Evolutionary conservation across 2,888 invertebrate species (phyloP), one percentile per base, ranked within the genome.

Genomic region (Cylindroiulus punctatus): DNA sequence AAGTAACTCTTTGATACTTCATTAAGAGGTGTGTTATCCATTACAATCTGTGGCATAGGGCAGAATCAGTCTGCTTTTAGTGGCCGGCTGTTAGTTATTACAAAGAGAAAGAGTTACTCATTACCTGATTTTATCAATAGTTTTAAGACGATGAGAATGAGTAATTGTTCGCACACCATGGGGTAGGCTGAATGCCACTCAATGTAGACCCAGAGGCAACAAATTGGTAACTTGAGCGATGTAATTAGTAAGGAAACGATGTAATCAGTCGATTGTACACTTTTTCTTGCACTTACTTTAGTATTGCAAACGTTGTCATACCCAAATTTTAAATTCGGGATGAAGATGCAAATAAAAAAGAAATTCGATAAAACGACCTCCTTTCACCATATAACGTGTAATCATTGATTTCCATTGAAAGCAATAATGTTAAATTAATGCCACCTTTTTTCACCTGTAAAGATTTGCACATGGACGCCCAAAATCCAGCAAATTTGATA

Each of bases 131-230:
- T 26, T 65, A 65, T 65, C 10, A 65, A 65, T 8, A 65, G 22
- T 65, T 10, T 26, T 36, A 65, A 65, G n/a, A 26, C n/a, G 65
- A 26, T 65, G 26, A 65, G 26, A 65, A 26, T 65, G 65, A 65
- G 65, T 65, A 65, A 65, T 65, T 65, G 65, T 65, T 12, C 26
- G 26, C 65, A 8, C 65, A 65, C 65, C 26, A 65, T 57, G 65
- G 8, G 65, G 65, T 65, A 26, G 10, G n/a, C 26, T 26, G 12
- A 44, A 65, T n/a, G 65, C 26, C 65, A 65, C n/a, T 65, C 65
- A 65, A 26, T 26, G 10, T 26, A 65, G 1, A n/a, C 65, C 65
- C 26, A 26, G 26, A 26, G 65, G 65, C 26, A 22, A 65, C n/a
- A 65, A 26, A 65, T 65, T 65, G 3, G 65, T 2, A 26, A 52